Evolutionary conservation across 1,140 invertebrate species (phyloP).

Genomic region (Hypsibius dujardini): DNA sequence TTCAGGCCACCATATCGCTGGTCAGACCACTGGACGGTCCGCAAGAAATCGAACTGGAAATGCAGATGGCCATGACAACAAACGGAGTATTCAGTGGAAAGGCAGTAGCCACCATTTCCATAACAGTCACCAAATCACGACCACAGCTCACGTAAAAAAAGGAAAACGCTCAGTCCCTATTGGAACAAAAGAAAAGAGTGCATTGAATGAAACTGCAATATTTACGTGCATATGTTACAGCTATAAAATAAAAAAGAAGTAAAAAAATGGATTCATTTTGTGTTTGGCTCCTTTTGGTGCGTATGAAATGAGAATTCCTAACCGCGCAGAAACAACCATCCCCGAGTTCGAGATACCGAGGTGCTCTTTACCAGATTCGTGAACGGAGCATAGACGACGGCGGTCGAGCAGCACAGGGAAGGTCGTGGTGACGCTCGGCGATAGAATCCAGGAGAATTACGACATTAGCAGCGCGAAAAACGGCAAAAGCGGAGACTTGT

Average conservation of each 20-base stretch:
- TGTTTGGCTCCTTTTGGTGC: no score
- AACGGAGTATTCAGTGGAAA: slow-evolving; percentile 14
- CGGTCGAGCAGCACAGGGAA: background rate
- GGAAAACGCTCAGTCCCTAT: no score
- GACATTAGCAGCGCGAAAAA: background rate
- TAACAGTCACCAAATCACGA: background rate
- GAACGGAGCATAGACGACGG: background rate
- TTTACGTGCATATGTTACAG: no score
- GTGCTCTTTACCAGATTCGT: no score
- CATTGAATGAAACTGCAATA: no score
- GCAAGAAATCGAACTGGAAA: slow-evolving; percentile 66
- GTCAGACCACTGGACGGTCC: slow-evolving; percentile 54
- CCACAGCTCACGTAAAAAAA: no score
- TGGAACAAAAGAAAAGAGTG: no score
- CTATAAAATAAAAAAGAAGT: no score
- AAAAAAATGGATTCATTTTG: no score
- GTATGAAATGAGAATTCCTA: no score
- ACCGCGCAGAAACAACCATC: no score
- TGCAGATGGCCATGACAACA: slow-evolving; percentile 54
- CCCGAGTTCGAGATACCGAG: no score
- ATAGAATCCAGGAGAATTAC: background rate
- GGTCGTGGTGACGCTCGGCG: background rate
- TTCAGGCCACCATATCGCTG: slow-evolving; percentile 51
- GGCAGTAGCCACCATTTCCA: background rate
- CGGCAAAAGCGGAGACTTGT: background rate